Percentiles rank a stretch among this genome's conserved stretches.
phyloP scores from a whole-genome alignment of 2,113 vertebrate species.

The Boleophthalmus pectinirostris region DNA sequence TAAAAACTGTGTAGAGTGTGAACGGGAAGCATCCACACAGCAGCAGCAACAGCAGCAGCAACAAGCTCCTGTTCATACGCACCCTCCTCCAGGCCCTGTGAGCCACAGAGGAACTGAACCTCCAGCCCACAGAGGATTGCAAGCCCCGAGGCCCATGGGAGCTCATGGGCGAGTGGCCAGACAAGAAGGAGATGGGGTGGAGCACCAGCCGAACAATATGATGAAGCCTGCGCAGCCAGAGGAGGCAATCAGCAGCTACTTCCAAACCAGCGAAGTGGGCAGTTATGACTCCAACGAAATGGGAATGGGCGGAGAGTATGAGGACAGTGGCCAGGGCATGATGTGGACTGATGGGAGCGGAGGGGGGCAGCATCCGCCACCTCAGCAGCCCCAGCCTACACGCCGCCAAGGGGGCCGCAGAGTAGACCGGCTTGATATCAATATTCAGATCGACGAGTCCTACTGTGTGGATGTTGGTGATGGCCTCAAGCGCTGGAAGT shows the following conservation, averaged over 20 bases:
- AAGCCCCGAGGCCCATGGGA: conserved; percentile 63
- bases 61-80: conserved; percentile 55
- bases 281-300: conserved; percentile 77
- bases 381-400: conserved; percentile 60
- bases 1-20: conserved; percentile 76
- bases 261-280: conserved; percentile 76
- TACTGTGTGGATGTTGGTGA: conserved; percentile 95
- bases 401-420: conserved; percentile 80
- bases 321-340: conserved; percentile 73
- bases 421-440: conserved; percentile 95
- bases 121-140: conserved; percentile 63
- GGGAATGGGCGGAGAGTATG: conserved; percentile 81
- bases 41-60: conserved; percentile 28
- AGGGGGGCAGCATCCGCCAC: conserved; percentile 62
- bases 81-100: conserved; percentile 61
- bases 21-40: conserved; percentile 61
- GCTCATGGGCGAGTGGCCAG: conserved; percentile 42
- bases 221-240: conserved; percentile 72
- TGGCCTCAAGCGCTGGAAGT: conserved; percentile 95
- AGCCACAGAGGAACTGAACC: conserved; percentile 57
- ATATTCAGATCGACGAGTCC: conserved; percentile 96
- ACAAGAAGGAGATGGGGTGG: conserved; percentile 72
- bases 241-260: conserved; percentile 80
- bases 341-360: conserved; percentile 75
- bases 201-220: conserved; percentile 67